Conservation (phyloP, 1,140 invertebrate genomes). For the Melitaea cinxia region DNA sequence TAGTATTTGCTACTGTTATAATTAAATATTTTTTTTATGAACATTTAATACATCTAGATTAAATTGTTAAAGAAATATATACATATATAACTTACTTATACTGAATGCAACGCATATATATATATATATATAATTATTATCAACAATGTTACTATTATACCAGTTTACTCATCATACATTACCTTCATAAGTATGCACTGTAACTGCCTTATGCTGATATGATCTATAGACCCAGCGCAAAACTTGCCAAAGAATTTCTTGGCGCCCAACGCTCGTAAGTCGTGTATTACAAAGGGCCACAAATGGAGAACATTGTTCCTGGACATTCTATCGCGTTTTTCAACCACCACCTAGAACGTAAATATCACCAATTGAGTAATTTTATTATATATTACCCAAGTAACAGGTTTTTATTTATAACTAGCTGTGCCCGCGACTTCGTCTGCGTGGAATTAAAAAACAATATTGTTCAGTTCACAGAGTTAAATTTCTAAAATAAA, state of each 20-base stretch:
- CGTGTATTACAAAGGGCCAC: conserved; percentile 99
- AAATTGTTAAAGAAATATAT: no score
- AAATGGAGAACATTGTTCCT: conserved; percentile 99
- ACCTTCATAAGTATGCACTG: conserved; percentile 98
- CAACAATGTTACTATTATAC: not conserved
- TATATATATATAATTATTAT: not conserved
- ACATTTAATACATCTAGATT: no score
- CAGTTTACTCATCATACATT: conserved; percentile 8
- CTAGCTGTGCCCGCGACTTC: no score
- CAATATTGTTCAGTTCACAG: no score
- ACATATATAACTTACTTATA: no score
- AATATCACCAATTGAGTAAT: no score
- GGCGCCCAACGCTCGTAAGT: conserved; percentile 95
- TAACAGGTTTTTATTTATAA: no score
- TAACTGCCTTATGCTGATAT: conserved; percentile 98
- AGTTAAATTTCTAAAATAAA: no score
- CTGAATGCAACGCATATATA: not conserved
- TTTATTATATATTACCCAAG: no score
- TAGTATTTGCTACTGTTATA: no score
- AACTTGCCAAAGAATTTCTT: conserved; percentile 99
- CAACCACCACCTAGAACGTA: conserved; percentile 87
- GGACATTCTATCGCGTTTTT: conserved; percentile 96
- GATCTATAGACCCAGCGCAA: conserved; percentile 98
- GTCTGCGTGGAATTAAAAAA: no score
- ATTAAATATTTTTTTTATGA: no score